Conservation (phyloP, 92 coral and sea anemone species). For the Paramuricea clavata region DNA sequence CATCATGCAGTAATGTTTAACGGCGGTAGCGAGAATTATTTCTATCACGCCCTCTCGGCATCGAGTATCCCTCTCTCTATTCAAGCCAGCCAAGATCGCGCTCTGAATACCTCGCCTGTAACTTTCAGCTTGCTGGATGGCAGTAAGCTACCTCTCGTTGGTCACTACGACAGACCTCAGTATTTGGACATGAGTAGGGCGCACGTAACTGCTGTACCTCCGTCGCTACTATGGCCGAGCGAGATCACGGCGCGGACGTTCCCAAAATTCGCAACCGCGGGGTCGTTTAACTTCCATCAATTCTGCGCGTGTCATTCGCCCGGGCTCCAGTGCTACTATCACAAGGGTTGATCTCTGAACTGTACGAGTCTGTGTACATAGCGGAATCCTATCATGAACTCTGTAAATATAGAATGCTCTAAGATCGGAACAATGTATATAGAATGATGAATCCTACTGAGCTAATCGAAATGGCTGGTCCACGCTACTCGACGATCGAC, state of each 20-base stretch:
- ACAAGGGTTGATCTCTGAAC: conserved; percentile 8
- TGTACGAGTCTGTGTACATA: background rate
- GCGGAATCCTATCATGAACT: background rate
- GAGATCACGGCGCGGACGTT: conserved; percentile 35
- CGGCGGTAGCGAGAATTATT: conserved; percentile 16
- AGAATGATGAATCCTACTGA: background rate
- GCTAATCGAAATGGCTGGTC: background rate
- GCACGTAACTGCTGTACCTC: conserved; percentile 7
- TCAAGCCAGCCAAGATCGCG: conserved; percentile 8
- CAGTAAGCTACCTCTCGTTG: conserved; percentile 32
- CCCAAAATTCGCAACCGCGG: conserved; percentile 37
- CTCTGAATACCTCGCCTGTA: conserved; percentile 25
- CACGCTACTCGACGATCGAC: background rate
- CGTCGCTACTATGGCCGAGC: conserved; percentile 39
- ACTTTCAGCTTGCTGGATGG: background rate
- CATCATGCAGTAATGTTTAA: conserved; percentile 82
- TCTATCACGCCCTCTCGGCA: conserved; percentile 25
- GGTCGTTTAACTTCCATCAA: conserved; percentile 34
- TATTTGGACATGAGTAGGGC: conserved; percentile 35
- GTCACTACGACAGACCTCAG: conserved; percentile 48
- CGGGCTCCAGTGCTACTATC: conserved; percentile 44
- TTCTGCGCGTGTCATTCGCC: conserved; percentile 49
- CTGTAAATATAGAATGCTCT: background rate
- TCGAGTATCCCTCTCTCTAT: conserved; percentile 26
- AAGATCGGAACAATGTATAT: background rate